Base-by-base conservation (phyloP, 1,140 invertebrate species). In the Drosophila ohnishii region DNA sequence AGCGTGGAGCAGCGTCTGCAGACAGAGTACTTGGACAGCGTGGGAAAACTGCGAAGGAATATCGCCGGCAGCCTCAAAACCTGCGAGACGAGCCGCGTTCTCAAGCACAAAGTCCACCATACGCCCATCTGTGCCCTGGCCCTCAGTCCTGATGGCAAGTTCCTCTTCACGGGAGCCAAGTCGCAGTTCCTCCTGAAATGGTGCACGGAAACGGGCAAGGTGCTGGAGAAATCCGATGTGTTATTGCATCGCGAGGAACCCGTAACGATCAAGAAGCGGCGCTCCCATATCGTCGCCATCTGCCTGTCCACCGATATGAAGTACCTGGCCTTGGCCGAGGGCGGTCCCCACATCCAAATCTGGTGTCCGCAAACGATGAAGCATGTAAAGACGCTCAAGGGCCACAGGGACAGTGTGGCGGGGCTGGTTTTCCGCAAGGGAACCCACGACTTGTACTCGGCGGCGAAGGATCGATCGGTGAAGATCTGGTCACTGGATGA, bases 401-500 rank as follows among this genome's bases (percentile, higher is more conserved):
- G 96, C 0, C 97, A 98, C 82, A 94, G 95, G 88, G 95, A 94
- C 74, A 79, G 91, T 32, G 93, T 98, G 1, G 95, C 96, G 47
- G 96, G 97, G 28, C 86, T 99, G 55, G 95, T 95, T 22, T 98
- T 99, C 92, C 95, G 97, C 81, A 96, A 94, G 90, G 95, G 96
- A 66, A 95, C 96, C n/a, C 97, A 98, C 92, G 96, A 96, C 25
- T 93, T 99, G 39, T 99, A 97, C 89, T 98, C 97, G 42, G 94
- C 94, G 8, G 95, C 95, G 48, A 94, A 95, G 85, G 98, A 99
- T 92, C 93, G 95, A 77, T 95, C 96, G 34, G 95, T 99, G 0
- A 96, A 96, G 93, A 95, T 98, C 32, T 99, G 98, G 98, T 97
- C 96, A 78, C 92, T 99, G 22, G 96, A 97, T 93, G 98, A 99